phyloP scores from a whole-genome alignment of 2,888 invertebrate species.

The Neocrepidodera transversa region DNA sequence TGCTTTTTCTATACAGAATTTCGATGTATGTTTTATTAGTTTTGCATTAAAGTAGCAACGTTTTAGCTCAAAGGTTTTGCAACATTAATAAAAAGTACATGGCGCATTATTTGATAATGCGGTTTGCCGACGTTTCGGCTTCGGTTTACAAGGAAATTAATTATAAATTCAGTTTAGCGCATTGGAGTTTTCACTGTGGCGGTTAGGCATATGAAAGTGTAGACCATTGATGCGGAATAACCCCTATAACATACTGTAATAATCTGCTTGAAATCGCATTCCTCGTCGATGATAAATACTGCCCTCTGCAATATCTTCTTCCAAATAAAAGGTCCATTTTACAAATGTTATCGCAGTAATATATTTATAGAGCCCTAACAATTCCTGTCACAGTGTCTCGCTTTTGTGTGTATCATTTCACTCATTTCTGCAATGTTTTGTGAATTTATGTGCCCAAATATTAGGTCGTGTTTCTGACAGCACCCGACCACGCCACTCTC shows the following conservation, averaged over 20 bases:
- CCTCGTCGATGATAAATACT: conserved; percentile 60
- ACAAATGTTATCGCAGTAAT: conserved; percentile 62
- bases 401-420: conserved; percentile 53
- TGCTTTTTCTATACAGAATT: neutral
- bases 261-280: conserved; percentile 55
- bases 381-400: conserved; percentile 41
- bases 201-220: conserved; percentile 54
- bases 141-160: conserved; percentile 37
- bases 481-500: conserved; percentile 39
- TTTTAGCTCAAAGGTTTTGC: conserved; percentile 14
- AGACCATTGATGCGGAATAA: conserved; percentile 52
- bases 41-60: conserved; percentile 5
- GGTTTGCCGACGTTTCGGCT: conserved; percentile 19
- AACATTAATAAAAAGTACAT: conserved; percentile 25
- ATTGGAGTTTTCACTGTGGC: conserved; percentile 46
- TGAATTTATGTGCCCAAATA: conserved; percentile 66
- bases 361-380: conserved; percentile 59
- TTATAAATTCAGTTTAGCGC: conserved; percentile 38
- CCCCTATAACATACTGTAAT: conserved; percentile 45
- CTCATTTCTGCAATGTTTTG: conserved; percentile 63
- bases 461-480: conserved; percentile 61
- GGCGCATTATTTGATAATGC: conserved; percentile 26
- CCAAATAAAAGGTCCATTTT: conserved; percentile 61
- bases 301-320: conserved; percentile 58
- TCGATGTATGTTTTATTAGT: conserved; percentile 13